Evolutionary conservation across 2,113 vertebrate genomes (phyloP).

Genomic region (Eulacestoma nigropectus): DNA sequence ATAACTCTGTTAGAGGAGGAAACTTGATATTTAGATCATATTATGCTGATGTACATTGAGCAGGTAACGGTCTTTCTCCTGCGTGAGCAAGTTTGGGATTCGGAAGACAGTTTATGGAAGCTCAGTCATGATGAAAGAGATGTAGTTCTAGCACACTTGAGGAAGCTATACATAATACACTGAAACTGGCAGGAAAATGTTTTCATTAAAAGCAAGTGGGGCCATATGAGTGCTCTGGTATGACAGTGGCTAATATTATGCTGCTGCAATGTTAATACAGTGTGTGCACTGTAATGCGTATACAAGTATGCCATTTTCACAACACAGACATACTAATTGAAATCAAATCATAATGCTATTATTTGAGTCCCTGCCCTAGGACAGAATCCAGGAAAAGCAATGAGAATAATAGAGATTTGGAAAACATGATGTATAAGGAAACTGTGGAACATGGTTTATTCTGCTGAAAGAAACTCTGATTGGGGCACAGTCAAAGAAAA

Average conservation of each 20-base stretch:
- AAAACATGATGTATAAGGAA: background rate
- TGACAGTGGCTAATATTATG: background rate
- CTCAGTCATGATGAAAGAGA: background rate
- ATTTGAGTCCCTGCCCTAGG: background rate
- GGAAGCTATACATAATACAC: background rate
- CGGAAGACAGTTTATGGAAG: background rate
- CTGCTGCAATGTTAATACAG: background rate
- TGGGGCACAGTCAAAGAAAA: background rate
- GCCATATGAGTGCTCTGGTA: fast-evolving
- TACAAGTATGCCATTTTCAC: background rate
- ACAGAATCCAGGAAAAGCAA: background rate
- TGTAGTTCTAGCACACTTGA: background rate
- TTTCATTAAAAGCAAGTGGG: background rate
- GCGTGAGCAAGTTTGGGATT: background rate
- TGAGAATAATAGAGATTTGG: background rate
- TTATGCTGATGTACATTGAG: background rate
- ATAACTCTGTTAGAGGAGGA: background rate
- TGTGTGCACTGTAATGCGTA: background rate
- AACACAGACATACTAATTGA: background rate
- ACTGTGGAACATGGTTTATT: background rate
- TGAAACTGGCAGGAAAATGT: background rate
- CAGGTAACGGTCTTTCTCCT: background rate
- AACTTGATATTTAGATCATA: background rate
- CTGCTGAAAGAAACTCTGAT: background rate
- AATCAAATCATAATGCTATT: background rate